A percentile compares a stretch with the other conserved stretches of the same genome.
These are phyloP conservation scores for Oncorhynchus kisutch DNA, from an alignment of 2,113 vertebrate species.

Conservation along the genomic window DNA sequence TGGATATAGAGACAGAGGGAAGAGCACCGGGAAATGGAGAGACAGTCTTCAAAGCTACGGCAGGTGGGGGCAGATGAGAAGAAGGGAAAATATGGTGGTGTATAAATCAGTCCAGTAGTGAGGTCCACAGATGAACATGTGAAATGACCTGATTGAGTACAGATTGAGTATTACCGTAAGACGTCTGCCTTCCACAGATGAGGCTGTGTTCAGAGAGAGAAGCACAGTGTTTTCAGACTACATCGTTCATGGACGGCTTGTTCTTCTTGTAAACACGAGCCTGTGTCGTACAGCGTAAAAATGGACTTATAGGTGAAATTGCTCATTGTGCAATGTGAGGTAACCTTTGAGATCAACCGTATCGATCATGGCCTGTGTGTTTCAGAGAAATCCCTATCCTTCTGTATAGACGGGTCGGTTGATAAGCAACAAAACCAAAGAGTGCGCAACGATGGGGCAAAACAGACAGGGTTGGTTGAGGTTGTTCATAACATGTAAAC, in stretches of 20 bases:
- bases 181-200: background rate
- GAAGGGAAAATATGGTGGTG: background rate
- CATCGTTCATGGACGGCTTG: background rate
- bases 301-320: background rate
- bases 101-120: constrained; percentile 40
- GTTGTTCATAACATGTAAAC: no score
- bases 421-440: no score
- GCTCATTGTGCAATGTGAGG: background rate
- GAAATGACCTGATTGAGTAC: background rate
- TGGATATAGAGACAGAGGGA: background rate
- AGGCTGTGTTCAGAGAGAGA: background rate
- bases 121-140: constrained; percentile 11
- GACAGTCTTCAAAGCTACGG: no score
- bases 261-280: constrained; percentile 4
- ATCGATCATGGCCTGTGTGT: background rate
- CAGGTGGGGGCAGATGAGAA: no score
- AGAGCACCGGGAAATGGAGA: background rate
- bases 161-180: background rate
- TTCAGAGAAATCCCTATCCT: background rate
- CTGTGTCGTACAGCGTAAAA: constrained; percentile 1
- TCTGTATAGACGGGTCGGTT: no score
- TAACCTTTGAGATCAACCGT: background rate
- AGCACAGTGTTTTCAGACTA: background rate
- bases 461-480: no score
- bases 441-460: no score